Evolutionary conservation across 2,797 vertebrate genomes (phyloP), one percentile per base, ranked within the genome.

Genomic region (Clarias fuscus): DNA sequence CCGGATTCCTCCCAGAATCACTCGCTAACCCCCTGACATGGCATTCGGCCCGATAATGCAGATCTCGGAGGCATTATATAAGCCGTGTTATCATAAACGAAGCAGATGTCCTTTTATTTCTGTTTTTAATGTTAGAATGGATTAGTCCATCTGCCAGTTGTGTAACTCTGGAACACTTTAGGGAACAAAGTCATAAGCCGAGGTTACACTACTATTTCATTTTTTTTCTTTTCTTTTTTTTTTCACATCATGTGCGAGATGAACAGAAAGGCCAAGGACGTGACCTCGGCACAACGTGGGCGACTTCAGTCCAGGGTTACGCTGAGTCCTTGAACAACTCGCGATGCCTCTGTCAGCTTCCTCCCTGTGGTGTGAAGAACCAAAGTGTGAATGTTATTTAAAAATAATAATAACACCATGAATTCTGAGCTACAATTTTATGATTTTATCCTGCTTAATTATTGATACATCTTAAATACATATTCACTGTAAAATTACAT

Each of bases 141-240:
- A 95, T 95, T 94, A 94, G 92, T 90, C 92, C 86, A 88, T 86
- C 90, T 90, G 91, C 92, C 92, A 59, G 72, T 93, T 94, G 93
- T 94, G 91, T 94, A 94, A 94, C 91, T 92, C 92, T 61, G 91
- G 84, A 88, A 91, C 48, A 83, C 93, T 94, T 92, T 92, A 90
- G 89, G 91, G 89, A 82, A 89, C 90, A 91, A 92, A 92, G 92
- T 93, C 91, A 92, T 92, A 71, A 40, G 83, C 90, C 83, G 83
- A 90, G 90, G 90, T n/a, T 40, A 77, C 43, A 58, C 2, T 30
- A 68, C 72, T 64, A 27, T 2, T 33, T 82, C 18, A 11, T 30
- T 82, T 27, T 75, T 53, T 64, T 80, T 72, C 80, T 84, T 86
- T 78, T 82, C 27, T 37, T 37, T 64, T 80, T 80, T 82, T 84